Base-by-base conservation (phyloP, 1,140 invertebrate genomes). In the Cotesia chilonis region DNA sequence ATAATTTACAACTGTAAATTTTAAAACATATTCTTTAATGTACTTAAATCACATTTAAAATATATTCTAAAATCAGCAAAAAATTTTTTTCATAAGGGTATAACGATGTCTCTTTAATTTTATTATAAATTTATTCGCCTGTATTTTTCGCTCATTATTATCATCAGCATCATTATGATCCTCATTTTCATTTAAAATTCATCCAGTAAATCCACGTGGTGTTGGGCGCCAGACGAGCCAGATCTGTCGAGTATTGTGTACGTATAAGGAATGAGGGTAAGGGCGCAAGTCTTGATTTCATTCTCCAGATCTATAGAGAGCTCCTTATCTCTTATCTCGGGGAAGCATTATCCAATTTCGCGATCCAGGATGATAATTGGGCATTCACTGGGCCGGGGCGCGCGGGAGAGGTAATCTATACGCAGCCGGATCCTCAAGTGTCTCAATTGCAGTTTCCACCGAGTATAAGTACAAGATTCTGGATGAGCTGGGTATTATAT, bases 281-380 rank as follows among this genome's bases (percentile, higher is more conserved):
- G 57, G 57, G 20, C 20, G 20, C 7, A 59, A 59, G 57, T 59
- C 57, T 59, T 59, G 57, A 59, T 59, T 59, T 59, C 57, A 59
- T 28, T 28, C 57, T 59, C 2, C 28, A 59, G 5, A 47, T 10
- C 28, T 28, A 28, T 28, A 28, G 28, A 37, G 37, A 28, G 64
- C 71, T 73, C 70, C 73, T 73, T 75, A 70, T 75, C 72, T 77
- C 74, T 28, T 28, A 28, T 28, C 28, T 28, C 54, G 57, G 61
- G 17, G 12, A 51, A 55, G 78, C 77, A 81, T 83, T 83, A 83
- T 83, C 76, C 81, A 82, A 82, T 83, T 83, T 83, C 78, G 82
- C 81, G 81, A 80, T 82, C 79, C 77, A 77, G 75, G 77, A 80
- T 79, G 81, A 83, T 83, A 83, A 83, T 83, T 83, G 81, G 81